Base-by-base conservation (phyloP, 2,888 invertebrate species). In the Tachina lurida region DNA sequence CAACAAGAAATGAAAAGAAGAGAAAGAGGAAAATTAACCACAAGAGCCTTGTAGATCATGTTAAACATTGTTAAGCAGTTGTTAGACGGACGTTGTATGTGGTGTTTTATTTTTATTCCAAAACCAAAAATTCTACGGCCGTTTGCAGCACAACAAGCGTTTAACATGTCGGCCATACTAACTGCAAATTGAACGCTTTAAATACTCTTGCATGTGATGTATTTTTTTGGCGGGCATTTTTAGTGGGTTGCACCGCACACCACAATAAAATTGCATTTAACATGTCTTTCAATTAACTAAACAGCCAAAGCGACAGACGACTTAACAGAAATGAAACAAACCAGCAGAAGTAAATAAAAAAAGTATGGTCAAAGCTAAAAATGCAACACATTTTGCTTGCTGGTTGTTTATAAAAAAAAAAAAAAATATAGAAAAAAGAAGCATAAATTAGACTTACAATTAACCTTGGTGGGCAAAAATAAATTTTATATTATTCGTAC, bases 261-360 rank as follows among this genome's bases (percentile, higher is more conserved):
- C 60, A 39, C 45, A 83, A 77, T 47, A 75, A 70, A 71, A 78
- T 54, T 56, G 49, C 58, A 63, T 82, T 85, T 74, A 81, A 77
- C 81, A 82, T 78, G 85, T 78, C 85, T 82, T 85, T 82, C 81
- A 82, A 85, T 85, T 85, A 85, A 85, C 85, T 74, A 78, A 77
- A 78, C 78, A 70, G 68, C n/a, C 54, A 63, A 63, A 81, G 73
- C 67, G 78, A 68, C 62, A 39, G 60, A 71, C 52, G 15, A 39
- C 8, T 31, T 31, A 31, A 12, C 31, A 54, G 39, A 22, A 39
- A 54, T 31, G 17, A 75, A 47, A 47, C 47, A 71, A 2, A 63
- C 19, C 31, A 31, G 39, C 39, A 47, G 49, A 68, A 58, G 1
- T 22, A 49, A 13, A 43, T 3, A 62, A 73, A 60, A 60, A 62